phyloP scores from a whole-genome alignment of 2,888 invertebrate species.

The Cecidostiba fungosa region DNA sequence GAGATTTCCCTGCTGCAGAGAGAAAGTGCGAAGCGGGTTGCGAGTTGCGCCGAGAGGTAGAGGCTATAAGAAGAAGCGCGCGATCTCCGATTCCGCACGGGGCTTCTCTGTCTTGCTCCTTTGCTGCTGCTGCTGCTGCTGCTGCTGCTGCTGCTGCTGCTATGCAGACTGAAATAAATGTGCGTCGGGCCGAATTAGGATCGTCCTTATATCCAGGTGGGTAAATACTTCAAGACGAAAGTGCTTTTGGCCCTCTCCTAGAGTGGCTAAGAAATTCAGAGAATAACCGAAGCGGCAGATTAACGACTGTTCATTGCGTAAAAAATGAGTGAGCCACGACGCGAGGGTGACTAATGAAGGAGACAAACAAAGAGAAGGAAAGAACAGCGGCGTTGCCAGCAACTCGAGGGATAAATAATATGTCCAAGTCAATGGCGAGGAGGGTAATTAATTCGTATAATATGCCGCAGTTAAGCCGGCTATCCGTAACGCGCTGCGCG shows the following conservation, averaged over 20 bases:
- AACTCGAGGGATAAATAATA: conserved; percentile 76
- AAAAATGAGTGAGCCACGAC: conserved; percentile 33
- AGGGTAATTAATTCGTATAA: conserved; percentile 80
- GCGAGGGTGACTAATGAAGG: conserved; percentile 51
- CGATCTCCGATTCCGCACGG: background rate
- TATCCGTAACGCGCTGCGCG: conserved; percentile 74
- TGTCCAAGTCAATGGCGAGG: conserved; percentile 72
- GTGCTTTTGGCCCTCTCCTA: no score
- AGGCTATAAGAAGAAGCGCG: no score
- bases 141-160: no score
- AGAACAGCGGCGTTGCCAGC: background rate
- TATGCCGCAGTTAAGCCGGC: conserved; percentile 79
- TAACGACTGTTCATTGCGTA: background rate
- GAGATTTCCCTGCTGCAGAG: conserved; percentile 20
- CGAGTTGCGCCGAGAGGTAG: background rate
- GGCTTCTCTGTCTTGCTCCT: background rate
- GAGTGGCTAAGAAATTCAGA: background rate
- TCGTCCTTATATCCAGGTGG: no score
- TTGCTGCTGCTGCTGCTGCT: no score
- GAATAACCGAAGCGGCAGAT: background rate
- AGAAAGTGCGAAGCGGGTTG: background rate
- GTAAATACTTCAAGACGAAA: background rate
- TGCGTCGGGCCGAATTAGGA: background rate
- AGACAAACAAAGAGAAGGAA: conserved; percentile 52
- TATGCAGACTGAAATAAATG: background rate